Conservation (phyloP, 2,888 invertebrate genomes). For the Ferdinandea cuprea region DNA sequence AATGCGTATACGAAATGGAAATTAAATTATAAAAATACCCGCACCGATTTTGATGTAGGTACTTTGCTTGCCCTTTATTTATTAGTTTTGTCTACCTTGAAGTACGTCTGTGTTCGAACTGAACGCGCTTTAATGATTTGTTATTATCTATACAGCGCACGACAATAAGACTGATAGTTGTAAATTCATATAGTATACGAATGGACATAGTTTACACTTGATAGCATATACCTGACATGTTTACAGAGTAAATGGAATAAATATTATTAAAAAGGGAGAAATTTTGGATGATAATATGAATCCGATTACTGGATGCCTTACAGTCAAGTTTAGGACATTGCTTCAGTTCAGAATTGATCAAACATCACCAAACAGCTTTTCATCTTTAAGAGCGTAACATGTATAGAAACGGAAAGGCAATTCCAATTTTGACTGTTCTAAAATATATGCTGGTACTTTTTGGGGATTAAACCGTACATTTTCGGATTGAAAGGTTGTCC, state of each 20-base stretch:
- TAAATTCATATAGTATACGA: neutral
- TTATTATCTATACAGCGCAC: constrained; percentile 11
- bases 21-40: neutral
- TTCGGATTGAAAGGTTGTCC: no score
- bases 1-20: neutral
- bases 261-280: no score
- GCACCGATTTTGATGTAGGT: neutral
- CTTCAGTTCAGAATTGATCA: no score
- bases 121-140: constrained; percentile 11
- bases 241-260: constrained; percentile 10
- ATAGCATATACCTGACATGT: neutral
- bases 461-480: no score
- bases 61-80: neutral
- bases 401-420: no score
- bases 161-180: neutral
- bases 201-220: neutral
- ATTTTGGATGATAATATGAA: no score
- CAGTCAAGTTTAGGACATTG: no score
- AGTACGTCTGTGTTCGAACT: constrained; percentile 1
- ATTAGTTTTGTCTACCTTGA: neutral
- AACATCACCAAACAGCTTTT: no score
- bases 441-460: no score
- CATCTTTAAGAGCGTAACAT: no score
- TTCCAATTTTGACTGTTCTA: no score
- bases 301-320: no score